phyloP scores from a whole-genome alignment of 2,113 vertebrate species.

The Brachyistius frenatus region DNA sequence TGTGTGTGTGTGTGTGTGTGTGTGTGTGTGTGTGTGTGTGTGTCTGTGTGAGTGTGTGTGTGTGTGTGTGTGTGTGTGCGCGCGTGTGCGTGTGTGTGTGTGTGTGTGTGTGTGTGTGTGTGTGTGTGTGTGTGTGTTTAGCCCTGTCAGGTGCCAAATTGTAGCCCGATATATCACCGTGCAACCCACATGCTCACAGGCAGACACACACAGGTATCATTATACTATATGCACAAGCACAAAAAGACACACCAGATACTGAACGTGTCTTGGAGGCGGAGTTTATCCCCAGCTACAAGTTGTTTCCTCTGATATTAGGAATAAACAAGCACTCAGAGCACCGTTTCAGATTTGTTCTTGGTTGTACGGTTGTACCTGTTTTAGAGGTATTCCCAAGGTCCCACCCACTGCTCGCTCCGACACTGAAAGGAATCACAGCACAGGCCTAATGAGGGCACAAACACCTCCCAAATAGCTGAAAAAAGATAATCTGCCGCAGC shows the following conservation, averaged over 20 bases:
- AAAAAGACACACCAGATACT: not conserved
- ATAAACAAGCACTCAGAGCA: slow-evolving; percentile 10
- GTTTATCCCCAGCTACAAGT: slow-evolving; percentile 15
- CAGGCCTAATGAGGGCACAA: slow-evolving; percentile 55
- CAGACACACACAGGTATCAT: not conserved
- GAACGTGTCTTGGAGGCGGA: not conserved
- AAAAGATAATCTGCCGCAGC: slow-evolving; percentile 50
- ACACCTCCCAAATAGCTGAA: slow-evolving; percentile 39
- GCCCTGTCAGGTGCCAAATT: slow-evolving; percentile 16
- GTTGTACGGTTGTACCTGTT: slow-evolving; percentile 42
- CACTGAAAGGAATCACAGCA: slow-evolving; percentile 31
- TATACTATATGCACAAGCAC: not conserved
- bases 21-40: not conserved
- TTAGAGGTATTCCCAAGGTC: slow-evolving; percentile 33
- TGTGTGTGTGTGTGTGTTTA: slow-evolving; percentile 15
- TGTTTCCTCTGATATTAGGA: slow-evolving; percentile 20
- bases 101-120: not conserved
- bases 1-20: slow-evolving; percentile 10
- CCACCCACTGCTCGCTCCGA: slow-evolving; percentile 34
- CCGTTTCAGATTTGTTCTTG: slow-evolving; percentile 7
- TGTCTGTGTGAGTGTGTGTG: not conserved
- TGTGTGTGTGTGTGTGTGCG: not conserved
- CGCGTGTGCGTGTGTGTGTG: slow-evolving; percentile 8
- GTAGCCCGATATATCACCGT: slow-evolving; percentile 12
- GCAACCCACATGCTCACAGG: not conserved